Base-by-base conservation (phyloP, 2,113 vertebrate species). In the Oophaga pumilio region DNA sequence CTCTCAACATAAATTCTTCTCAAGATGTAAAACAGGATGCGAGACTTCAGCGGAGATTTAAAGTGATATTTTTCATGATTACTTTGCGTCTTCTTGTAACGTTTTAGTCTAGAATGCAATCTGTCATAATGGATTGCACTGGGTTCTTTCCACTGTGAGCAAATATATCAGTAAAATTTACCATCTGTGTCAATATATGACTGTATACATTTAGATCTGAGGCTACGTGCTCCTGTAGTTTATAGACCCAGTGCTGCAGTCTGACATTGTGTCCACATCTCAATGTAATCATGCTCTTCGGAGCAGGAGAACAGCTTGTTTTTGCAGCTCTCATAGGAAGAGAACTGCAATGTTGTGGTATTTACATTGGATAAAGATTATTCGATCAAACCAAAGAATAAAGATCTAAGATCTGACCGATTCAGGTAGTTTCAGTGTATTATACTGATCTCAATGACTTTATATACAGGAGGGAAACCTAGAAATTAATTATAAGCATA, bases 161-260 rank as follows among this genome's bases (percentile, higher is more conserved):
- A 91, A 90, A 91, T 86, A 91, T 90, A 92, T 90, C 91, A 89
- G 88, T 93, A 92, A 93, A 92, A 92, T 89, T 89, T 91, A 87
- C 91, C 93, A 92, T 93, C 92, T 93, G 93, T 91, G 91, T 91
- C 86, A 90, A 89, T 92, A 90, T 76, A 85, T 85, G 90, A 86
- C 84, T 90, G 84, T 60, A 71, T 85, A 84, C 91, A 91, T 92
- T 93, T 92, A 78, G 87, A 74, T 89, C 60, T 88, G 87, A 91
- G 76, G 74, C 84, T 90, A 91, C 91, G 91, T 92, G 89, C 92
- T 91, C 86, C 88, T 93, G 91, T 92, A 89, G 90, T 89, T 90
- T 22, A n/a, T 64, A 91, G 74, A 71, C 60, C 18, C 33, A 24
- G 7, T 28, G 50, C 17, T 20, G 69, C 87, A 9, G 77, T 24